phyloP scores from a whole-genome alignment of 2,113 vertebrate species.

The Willisornis vidua region DNA sequence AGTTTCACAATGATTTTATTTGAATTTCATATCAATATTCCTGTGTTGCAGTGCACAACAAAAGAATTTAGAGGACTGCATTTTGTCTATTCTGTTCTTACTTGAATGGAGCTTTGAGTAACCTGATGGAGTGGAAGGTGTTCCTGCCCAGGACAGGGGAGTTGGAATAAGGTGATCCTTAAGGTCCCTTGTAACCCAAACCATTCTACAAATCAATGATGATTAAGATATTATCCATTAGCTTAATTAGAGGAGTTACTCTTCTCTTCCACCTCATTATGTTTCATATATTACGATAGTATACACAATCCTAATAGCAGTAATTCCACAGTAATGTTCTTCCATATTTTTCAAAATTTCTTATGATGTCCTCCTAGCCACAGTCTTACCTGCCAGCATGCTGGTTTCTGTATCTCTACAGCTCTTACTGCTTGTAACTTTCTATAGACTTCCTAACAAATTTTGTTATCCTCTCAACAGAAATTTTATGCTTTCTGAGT shows the following conservation, averaged over 20 bases:
- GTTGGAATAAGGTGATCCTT: not conserved
- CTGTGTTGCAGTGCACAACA: not conserved
- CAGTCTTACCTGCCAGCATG: not conserved
- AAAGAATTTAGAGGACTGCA: not conserved
- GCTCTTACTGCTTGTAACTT: not conserved
- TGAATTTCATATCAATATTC: constrained; percentile 24
- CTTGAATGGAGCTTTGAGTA: not conserved
- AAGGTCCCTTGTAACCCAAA: not conserved
- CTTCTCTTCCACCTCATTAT: not conserved
- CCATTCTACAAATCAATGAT: not conserved
- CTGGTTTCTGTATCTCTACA: not conserved
- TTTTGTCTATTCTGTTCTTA: not conserved
- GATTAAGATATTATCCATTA: not conserved
- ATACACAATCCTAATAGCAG: not conserved
- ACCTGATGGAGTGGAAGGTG: not conserved
- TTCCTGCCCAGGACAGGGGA: not conserved
- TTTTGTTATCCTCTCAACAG: not conserved
- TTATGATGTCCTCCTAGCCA: not conserved
- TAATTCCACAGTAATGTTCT: not conserved
- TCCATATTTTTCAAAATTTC: not conserved
- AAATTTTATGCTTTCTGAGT: not conserved
- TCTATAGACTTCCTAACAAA: not conserved
- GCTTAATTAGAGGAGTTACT: not conserved
- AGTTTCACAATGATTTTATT: not conserved
- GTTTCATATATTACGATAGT: not conserved